Conservation (phyloP, 2,888 invertebrate species). For the Cinara cedri region DNA sequence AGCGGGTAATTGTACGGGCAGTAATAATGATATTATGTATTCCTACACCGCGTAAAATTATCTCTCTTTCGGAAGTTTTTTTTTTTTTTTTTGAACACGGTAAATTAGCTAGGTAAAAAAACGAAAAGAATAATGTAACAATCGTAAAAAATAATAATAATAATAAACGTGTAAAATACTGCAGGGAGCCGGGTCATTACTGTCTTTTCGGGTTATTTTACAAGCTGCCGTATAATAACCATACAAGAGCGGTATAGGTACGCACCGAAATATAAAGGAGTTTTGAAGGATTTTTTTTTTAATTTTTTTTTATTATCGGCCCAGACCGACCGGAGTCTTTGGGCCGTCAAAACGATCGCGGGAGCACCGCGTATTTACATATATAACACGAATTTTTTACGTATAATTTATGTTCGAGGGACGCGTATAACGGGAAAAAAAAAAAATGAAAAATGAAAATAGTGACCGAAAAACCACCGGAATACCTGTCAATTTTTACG, state of each 20-base stretch:
- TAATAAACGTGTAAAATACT: conserved; percentile 53
- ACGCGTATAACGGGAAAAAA: background rate
- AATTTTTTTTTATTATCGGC: conserved; percentile 48
- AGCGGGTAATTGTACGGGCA: background rate
- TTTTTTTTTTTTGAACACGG: conserved; percentile 1
- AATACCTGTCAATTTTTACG: conserved; percentile 57
- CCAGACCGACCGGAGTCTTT: conserved; percentile 55
- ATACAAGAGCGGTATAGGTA: conserved; percentile 33
- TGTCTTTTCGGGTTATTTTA: conserved; percentile 57
- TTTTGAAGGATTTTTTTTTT: conserved; percentile 44
- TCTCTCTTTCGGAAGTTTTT: conserved; percentile 49
- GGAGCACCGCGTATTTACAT: conserved; percentile 51
- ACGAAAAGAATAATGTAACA: conserved; percentile 13
- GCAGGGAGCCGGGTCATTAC: conserved; percentile 54
- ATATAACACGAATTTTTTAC: conserved; percentile 54
- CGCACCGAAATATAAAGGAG: conserved; percentile 6
- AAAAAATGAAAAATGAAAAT: conserved; percentile 14
- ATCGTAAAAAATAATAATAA: conserved; percentile 47
- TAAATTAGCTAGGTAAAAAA: conserved; percentile 40
- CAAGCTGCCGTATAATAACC: conserved; percentile 56
- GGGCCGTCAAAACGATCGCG: conserved; percentile 48
- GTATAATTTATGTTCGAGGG: conserved; percentile 52
- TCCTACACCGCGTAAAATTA: conserved; percentile 35
- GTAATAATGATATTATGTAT: background rate
- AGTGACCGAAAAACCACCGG: conserved; percentile 55